These are phyloP conservation scores for Onthophagus taurus DNA, from an alignment of 1,140 invertebrate species.

Conservation along the genomic window DNA sequence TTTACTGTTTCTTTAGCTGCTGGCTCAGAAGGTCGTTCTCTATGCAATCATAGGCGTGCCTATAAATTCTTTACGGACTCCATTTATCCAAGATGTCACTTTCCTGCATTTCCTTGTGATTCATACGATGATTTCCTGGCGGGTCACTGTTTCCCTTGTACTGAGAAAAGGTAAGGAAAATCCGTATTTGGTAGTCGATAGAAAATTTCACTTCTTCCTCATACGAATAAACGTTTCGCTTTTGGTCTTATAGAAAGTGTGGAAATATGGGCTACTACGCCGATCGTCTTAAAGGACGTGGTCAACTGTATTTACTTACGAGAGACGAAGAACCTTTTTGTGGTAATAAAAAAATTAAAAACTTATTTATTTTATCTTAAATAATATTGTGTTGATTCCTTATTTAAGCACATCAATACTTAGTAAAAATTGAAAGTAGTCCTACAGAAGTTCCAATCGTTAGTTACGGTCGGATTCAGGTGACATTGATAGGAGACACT, in stretches of 20 bases:
- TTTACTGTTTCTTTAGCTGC: constrained; percentile 43
- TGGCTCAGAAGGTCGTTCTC: constrained; percentile 72
- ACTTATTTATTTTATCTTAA: not conserved
- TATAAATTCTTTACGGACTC: constrained; percentile 92
- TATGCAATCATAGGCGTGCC: constrained; percentile 85
- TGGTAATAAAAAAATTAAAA: constrained; percentile 55
- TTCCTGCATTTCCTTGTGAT: constrained; percentile 79
- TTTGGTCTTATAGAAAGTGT: constrained; percentile 43
- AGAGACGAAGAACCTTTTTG: constrained; percentile 88
- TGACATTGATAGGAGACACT: constrained; percentile 70
- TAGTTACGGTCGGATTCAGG: constrained; percentile 74
- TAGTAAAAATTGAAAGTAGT: constrained; percentile 69
- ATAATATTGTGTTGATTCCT: no score
- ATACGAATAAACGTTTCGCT: not conserved
- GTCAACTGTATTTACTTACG: constrained; percentile 76
- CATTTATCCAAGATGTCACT: constrained; percentile 78
- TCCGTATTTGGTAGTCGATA: not conserved
- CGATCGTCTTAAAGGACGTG: constrained; percentile 65
- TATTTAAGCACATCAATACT: constrained; percentile 70
- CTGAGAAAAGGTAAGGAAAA: constrained; percentile 33
- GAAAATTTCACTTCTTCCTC: constrained; percentile 2
- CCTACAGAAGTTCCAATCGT: constrained; percentile 51
- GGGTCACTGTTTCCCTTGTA: constrained; percentile 65
- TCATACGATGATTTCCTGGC: constrained; percentile 75
- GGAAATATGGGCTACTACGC: constrained; percentile 93